A percentile compares a stretch with the other conserved stretches of the same genome.
Evolutionary conservation across 2,888 invertebrate species (phyloP).

Genomic region (Campopleginae sp.): DNA sequence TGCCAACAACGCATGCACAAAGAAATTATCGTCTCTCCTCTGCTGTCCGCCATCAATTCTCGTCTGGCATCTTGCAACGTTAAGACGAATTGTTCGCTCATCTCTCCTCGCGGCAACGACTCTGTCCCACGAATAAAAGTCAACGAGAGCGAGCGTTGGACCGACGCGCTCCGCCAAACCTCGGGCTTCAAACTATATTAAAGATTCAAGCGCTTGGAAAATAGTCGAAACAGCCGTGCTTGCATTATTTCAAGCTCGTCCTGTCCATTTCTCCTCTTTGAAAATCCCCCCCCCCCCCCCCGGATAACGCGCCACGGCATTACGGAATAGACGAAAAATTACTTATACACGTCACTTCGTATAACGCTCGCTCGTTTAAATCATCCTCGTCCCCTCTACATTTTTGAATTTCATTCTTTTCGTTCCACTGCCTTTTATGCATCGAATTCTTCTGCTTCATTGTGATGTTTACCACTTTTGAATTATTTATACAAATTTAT

Average conservation of each 20-base stretch:
- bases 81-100: background rate
- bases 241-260: constrained; percentile 48
- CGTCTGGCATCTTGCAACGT: background rate
- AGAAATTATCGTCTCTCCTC: background rate
- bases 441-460: constrained; percentile 41
- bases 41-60: background rate
- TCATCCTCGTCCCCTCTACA: constrained; percentile 1
- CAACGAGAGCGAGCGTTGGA: background rate
- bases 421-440: constrained; percentile 33
- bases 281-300: too few species aligned
- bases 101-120: background rate
- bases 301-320: too few species aligned
- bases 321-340: too few species aligned
- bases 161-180: constrained; percentile 21
- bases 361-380: constrained; percentile 31
- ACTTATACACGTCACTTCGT: constrained; percentile 36
- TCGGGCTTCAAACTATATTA: constrained; percentile 73
- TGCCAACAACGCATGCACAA: background rate
- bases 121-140: background rate
- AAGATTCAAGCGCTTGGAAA: constrained; percentile 81
- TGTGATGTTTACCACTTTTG: constrained; percentile 1
- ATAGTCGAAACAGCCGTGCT: constrained; percentile 79
- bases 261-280: background rate
- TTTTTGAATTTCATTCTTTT: constrained; percentile 17
- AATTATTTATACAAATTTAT: constrained; percentile 25